Evolutionary conservation across 2,888 invertebrate genomes (phyloP).

Genomic region (Argyresthia albistria): DNA sequence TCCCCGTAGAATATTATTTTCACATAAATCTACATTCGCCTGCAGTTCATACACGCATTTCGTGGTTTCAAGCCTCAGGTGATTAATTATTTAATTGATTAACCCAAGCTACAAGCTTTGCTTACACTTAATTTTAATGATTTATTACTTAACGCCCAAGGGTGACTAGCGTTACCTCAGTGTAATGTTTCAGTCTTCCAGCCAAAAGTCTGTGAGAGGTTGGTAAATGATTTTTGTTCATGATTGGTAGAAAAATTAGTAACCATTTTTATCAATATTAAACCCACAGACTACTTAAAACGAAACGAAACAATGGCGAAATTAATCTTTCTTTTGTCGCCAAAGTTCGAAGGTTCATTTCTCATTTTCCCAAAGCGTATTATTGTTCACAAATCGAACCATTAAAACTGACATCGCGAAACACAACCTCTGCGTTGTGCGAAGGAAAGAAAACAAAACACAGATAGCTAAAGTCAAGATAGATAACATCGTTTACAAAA

Average conservation of each 20-base stretch:
- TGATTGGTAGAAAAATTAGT: too few relatives aligned
- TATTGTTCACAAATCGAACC: too few relatives aligned
- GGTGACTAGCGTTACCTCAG: too few relatives aligned
- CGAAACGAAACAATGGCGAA: too few relatives aligned
- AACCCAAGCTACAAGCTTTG: conserved; percentile 30
- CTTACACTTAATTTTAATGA: conserved; percentile 58
- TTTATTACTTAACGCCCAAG: conserved; percentile 28
- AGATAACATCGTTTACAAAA: not conserved
- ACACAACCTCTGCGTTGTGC: not conserved
- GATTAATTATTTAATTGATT: conserved; percentile 52
- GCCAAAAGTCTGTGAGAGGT: too few relatives aligned
- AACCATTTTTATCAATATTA: too few relatives aligned
- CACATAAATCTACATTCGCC: conserved; percentile 49
- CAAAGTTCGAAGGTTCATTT: too few relatives aligned
- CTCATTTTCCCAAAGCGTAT: not conserved
- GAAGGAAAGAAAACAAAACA: conserved; percentile 17
- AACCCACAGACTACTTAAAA: too few relatives aligned
- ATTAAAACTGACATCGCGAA: not conserved
- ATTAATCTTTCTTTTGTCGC: too few relatives aligned
- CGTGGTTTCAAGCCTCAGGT: conserved; percentile 30
- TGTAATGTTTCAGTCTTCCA: too few relatives aligned
- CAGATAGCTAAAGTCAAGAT: conserved; percentile 37
- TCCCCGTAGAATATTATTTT: conserved; percentile 56
- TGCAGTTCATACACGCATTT: too few relatives aligned
- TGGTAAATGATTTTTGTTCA: too few relatives aligned